These are phyloP conservation scores for Leptosomus discolor DNA, from an alignment of 2,113 vertebrate genomes.

Conservation along the genomic window DNA sequence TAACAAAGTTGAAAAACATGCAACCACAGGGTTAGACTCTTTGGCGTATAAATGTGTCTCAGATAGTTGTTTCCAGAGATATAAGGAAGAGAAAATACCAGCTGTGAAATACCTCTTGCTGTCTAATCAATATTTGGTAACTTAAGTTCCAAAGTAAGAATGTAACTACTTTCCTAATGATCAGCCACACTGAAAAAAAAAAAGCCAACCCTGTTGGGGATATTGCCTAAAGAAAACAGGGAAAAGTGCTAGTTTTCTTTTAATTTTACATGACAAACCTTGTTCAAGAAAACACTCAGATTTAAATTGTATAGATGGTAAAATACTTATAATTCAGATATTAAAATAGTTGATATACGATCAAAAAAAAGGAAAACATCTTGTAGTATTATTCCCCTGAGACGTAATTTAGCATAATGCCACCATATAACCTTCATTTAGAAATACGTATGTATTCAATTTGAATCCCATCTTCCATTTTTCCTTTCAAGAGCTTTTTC, in stretches of 20 bases:
- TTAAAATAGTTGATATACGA: constrained; percentile 41
- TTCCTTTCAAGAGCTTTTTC: background rate
- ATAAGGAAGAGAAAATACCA: background rate
- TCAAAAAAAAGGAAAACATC: background rate
- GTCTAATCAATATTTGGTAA: background rate
- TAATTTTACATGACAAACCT: background rate
- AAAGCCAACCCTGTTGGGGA: background rate
- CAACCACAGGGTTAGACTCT: background rate
- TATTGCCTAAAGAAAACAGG: background rate
- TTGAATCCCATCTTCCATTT: background rate
- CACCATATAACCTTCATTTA: background rate
- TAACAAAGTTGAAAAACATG: background rate
- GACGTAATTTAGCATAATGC: background rate
- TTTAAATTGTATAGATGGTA: background rate
- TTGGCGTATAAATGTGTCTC: background rate
- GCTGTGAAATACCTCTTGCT: background rate
- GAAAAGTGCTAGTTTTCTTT: background rate
- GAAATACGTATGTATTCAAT: background rate
- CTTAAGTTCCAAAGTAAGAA: background rate
- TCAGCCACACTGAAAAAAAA: background rate
- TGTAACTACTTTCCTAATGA: background rate
- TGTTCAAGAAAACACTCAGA: background rate
- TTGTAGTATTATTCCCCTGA: background rate
- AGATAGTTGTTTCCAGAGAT: background rate
- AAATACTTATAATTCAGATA: constrained; percentile 38